These are phyloP conservation scores for Atta colombica DNA, from an alignment of 1,140 invertebrate species.

Conservation along the genomic window DNA sequence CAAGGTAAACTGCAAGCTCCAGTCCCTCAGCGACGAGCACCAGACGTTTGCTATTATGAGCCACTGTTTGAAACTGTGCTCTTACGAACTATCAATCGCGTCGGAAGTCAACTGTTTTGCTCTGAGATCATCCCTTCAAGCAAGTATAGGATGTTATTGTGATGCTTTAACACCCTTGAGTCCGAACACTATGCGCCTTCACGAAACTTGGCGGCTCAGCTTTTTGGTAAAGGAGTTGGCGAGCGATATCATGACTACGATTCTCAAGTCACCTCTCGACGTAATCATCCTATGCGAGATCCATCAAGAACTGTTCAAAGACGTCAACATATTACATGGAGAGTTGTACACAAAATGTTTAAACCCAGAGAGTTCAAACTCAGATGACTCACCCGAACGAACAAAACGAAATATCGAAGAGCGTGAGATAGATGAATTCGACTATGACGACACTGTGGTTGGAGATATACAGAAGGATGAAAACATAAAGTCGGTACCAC, in stretches of 20 bases:
- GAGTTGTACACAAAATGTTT: no score
- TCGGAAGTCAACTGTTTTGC: conserved; percentile 29
- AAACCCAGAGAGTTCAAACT: no score
- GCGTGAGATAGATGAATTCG: no score
- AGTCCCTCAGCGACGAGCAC: conserved; percentile 58
- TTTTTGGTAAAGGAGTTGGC: conserved; percentile 14
- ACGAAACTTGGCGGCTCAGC: conserved; percentile 24
- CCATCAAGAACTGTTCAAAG: background rate
- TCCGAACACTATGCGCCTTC: conserved; percentile 9
- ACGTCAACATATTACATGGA: background rate
- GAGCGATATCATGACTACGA: background rate
- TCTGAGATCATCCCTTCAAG: conserved; percentile 32
- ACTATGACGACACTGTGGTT: no score
- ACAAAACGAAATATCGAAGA: no score
- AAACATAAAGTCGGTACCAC: no score
- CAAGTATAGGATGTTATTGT: conserved; percentile 37
- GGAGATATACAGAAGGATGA: no score
- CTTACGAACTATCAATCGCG: background rate
- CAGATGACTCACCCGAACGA: no score
- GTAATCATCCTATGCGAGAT: background rate
- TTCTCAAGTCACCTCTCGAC: conserved; percentile 4
- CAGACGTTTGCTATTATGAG: conserved; percentile 67
- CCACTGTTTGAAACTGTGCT: conserved; percentile 66
- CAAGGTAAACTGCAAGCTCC: conserved; percentile 50
- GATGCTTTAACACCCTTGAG: background rate